phyloP scores from a whole-genome alignment of 2,797 vertebrate genomes.

The Neosilurus hyrtlii region DNA sequence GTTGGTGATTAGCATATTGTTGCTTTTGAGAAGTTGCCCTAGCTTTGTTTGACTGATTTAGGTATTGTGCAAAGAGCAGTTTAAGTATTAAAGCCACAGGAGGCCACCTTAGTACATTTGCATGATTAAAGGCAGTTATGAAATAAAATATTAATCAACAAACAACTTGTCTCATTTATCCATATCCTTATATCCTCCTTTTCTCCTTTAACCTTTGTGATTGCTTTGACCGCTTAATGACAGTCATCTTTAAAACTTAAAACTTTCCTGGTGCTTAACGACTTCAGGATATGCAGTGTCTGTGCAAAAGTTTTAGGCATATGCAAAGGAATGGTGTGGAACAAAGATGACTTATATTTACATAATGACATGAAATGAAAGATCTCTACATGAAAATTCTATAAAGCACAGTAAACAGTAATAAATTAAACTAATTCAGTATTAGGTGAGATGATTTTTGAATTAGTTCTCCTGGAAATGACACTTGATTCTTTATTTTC shows the following conservation, averaged over 20 bases:
- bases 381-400: too few relatives aligned
- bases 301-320: too few relatives aligned
- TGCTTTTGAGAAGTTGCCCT: constrained; percentile 5
- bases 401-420: too few relatives aligned
- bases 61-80: neutral
- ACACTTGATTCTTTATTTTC: too few relatives aligned
- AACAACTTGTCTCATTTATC: constrained; percentile 25
- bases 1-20: constrained; percentile 1
- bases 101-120: constrained; percentile 13
- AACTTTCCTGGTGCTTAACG: neutral
- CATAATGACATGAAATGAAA: too few relatives aligned
- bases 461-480: too few relatives aligned
- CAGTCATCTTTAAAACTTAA: neutral
- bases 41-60: neutral
- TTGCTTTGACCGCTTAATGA: constrained; percentile 22
- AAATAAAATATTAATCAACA: constrained; percentile 37
- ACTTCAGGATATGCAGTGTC: neutral
- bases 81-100: constrained; percentile 3
- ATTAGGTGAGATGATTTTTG: too few relatives aligned
- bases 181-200: constrained; percentile 30
- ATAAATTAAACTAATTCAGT: too few relatives aligned
- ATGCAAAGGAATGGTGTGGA: too few relatives aligned
- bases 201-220: constrained; percentile 15
- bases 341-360: too few relatives aligned
- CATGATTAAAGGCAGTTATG: constrained; percentile 40